Evolutionary conservation across 2,797 vertebrate species (phyloP), one percentile per base, ranked within the genome.

Genomic region (Sarcoramphus papa): DNA sequence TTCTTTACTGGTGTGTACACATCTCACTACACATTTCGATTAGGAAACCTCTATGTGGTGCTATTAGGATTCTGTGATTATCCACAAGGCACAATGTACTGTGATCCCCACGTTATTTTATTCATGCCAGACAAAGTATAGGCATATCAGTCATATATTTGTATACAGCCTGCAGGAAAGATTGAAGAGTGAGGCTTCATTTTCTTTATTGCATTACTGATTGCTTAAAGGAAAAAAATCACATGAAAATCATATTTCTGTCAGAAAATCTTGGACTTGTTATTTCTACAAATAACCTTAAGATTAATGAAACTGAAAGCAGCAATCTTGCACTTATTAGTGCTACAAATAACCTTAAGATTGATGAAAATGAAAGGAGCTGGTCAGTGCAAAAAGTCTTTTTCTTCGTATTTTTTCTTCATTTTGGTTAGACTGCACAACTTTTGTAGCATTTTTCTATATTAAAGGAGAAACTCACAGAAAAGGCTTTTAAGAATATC

Each of bases 401-500:
- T 95, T 85, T 35, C 37, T 73, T 54, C 43, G 21, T 48, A 10
- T 74, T 62, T 95, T 91, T 78, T 56, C 30, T 77, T 88, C 56
- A 20, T 67, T 92, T 92, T 62, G 53, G 57, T 86, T 37, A 35
- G 64, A 6, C 69, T 76, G 62, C 1, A 3, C 64, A 60, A 85
- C 67, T 87, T 85, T 90, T 70, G 57, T 65, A 77, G 59, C 72
- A 23, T 81, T 85, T 93, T 93, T 85, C 68, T 90, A 1, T 69
- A 73, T 78, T 73, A 92, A 91, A 85, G 79, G 54, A 92, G 85
- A 88, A 92, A 59, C 20, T 76, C 41, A 14, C 12, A 67, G 60
- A 63, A 92, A 79, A 89, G 53, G 35, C 90, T 93, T 92, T 94
- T 79, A 92, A 88, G 90, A 90, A 57, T 73, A 92, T 69, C 76